Evolutionary conservation across 2,797 vertebrate species (phyloP), one percentile per base, ranked within the genome.

Genomic region (Pteropus rufus): DNA sequence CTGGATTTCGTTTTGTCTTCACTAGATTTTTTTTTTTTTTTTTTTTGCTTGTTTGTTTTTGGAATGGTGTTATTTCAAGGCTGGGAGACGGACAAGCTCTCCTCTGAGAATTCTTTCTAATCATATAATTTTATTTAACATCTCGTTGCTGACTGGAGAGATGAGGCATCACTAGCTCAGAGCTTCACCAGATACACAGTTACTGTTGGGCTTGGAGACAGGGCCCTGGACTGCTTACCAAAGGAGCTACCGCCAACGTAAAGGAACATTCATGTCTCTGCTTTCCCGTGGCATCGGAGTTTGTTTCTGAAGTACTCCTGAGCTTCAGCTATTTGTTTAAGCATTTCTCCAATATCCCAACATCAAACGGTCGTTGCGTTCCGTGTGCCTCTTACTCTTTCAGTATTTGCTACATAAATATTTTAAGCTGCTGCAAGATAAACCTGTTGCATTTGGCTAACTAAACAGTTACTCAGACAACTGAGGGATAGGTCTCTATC

Each of bases 161-260:
- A 97, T 94, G 0, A 1, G 2, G 2, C 97, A 70, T 85, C 2
- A 0, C 91, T 56, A 93, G 97, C 9, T 0, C 93, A 77, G 97
- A 97, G 76, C 97, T 98, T 98, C 98, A 98, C 97, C 91, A 98
- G 98, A 98, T 97, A 98, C 70, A 91, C 96, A 10, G 9, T 97
- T 98, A 98, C 98, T 98, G 95, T 98, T 96, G 94, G 95, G 97
- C 97, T 98, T 98, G 98, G 94, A 97, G 83, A 98, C 95, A 98
- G 98, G 96, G 98, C 98, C 98, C 98, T 98, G 98, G 81, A 97
- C 98, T 98, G 98, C 98, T 98, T 98, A 98, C 97, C 94, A 69
- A 89, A 76, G 93, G 90, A 98, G 82, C 69, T 9, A 72, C 97
- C 64, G 97, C 97, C 97, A 97, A 94, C 14, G 39, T 97, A 98